phyloP scores from a whole-genome alignment of 2,797 vertebrate genomes.

The Sebastes cheni region DNA sequence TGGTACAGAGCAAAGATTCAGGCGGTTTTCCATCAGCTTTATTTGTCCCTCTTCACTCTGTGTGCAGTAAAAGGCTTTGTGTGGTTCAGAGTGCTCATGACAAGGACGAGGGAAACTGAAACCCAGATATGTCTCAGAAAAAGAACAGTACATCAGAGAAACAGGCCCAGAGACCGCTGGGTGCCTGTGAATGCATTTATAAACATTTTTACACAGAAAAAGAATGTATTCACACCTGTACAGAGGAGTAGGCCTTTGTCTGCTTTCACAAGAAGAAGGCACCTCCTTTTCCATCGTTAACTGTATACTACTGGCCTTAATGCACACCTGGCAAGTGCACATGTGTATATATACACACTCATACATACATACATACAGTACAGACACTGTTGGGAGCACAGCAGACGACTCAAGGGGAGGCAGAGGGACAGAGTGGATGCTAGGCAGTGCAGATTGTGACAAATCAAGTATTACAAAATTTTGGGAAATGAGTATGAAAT shows the following conservation, averaged over 20 bases:
- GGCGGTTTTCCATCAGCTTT: conserved; percentile 21
- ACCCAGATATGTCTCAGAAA: conserved; percentile 57
- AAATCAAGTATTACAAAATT: conserved; percentile 4
- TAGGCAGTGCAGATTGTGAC: conserved; percentile 53
- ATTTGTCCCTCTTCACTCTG: conserved; percentile 45
- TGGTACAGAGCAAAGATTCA: conserved; percentile 24
- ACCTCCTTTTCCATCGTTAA: conserved; percentile 51
- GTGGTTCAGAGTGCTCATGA: conserved; percentile 63
- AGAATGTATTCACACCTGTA: conserved; percentile 72
- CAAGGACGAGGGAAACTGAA: conserved; percentile 31
- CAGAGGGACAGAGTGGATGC: conserved; percentile 35
- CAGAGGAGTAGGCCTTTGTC: conserved; percentile 63
- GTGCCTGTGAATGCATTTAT: conserved; percentile 42
- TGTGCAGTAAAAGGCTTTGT: conserved; percentile 72
- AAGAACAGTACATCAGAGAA: conserved; percentile 61
- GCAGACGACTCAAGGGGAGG: conserved; percentile 23
- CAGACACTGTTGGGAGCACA: conserved; percentile 51
- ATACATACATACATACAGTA: conserved; percentile 48
- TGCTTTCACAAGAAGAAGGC: conserved; percentile 51
- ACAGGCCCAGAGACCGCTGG: conserved; percentile 29
- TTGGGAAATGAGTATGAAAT: conserved; percentile 11
- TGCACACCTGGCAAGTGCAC: conserved; percentile 55
- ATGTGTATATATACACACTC: conserved; percentile 26
- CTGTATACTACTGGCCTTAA: conserved; percentile 71
- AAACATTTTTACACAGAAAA: conserved; percentile 50